These are phyloP conservation scores for Petrocephalus schoutedeni DNA, from an alignment of 2,797 vertebrate genomes.

Conservation along the genomic window DNA sequence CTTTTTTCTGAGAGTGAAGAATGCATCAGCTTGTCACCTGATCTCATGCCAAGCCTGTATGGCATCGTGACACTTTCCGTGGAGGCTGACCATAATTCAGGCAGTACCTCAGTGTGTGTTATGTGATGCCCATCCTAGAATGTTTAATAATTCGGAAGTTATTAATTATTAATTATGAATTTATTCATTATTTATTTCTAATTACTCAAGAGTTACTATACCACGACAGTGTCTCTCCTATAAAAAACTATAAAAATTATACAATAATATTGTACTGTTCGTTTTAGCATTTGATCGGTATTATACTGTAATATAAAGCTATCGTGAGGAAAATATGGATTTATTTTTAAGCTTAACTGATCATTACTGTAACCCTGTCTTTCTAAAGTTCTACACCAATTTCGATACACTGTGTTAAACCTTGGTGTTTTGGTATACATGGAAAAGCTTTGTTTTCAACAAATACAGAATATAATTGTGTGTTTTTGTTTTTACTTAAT, in stretches of 20 bases:
- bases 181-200: neutral
- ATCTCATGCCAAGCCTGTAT: neutral
- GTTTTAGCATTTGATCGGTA: slow-evolving; percentile 3
- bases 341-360: neutral
- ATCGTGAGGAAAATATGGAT: neutral
- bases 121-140: neutral
- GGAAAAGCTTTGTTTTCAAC: neutral
- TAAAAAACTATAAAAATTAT: slow-evolving; percentile 14
- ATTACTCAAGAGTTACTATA: slow-evolving; percentile 6
- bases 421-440: neutral
- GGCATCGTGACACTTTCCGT: neutral
- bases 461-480: neutral
- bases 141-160: neutral
- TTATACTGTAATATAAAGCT: neutral
- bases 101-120: neutral
- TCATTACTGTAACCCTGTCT: neutral
- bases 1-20: neutral
- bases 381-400: neutral
- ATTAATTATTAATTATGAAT: neutral
- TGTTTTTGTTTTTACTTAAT: neutral
- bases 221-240: neutral
- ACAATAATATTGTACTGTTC: neutral
- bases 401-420: neutral
- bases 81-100: neutral
- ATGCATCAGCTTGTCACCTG: neutral